These are phyloP conservation scores for Sarcophilus harrisii DNA, from an alignment of 2,797 vertebrate species.

Conservation along the genomic window DNA sequence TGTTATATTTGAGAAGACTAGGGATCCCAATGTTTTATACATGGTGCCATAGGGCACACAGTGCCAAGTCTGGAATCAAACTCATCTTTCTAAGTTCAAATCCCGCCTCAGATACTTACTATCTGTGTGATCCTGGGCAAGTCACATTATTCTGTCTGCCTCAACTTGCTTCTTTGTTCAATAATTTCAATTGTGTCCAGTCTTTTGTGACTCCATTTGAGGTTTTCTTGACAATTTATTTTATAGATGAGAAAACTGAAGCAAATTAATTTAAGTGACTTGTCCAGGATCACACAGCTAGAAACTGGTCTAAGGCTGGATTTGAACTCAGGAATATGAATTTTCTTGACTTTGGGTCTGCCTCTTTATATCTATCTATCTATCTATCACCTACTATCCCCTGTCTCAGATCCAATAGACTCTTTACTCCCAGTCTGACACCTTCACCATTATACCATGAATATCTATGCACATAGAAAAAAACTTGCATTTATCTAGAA, in stretches of 20 bases:
- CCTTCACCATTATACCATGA: not conserved
- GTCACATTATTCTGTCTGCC: not conserved
- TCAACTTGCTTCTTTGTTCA: not conserved
- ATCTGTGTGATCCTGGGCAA: not conserved
- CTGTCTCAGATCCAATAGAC: not conserved
- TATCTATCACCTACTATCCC: not conserved
- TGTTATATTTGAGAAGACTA: not conserved
- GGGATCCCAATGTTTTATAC: not conserved
- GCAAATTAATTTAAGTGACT: not conserved
- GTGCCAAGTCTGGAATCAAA: not conserved
- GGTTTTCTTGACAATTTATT: not conserved
- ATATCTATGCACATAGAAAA: not conserved
- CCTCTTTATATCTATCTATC: no score
- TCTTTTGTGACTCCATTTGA: not conserved
- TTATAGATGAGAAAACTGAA: not conserved
- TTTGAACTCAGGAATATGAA: not conserved
- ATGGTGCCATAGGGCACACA: not conserved
- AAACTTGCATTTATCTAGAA: not conserved
- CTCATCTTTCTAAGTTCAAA: not conserved
- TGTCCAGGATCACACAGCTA: not conserved
- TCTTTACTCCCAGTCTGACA: not conserved
- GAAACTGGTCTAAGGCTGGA: not conserved
- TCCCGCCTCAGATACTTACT: not conserved
- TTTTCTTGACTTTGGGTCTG: not conserved
- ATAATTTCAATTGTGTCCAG: not conserved